Evolutionary conservation across 2,113 vertebrate genomes (phyloP), one percentile per base, ranked within the genome.

Genomic region (Corythornis madagascariensis): DNA sequence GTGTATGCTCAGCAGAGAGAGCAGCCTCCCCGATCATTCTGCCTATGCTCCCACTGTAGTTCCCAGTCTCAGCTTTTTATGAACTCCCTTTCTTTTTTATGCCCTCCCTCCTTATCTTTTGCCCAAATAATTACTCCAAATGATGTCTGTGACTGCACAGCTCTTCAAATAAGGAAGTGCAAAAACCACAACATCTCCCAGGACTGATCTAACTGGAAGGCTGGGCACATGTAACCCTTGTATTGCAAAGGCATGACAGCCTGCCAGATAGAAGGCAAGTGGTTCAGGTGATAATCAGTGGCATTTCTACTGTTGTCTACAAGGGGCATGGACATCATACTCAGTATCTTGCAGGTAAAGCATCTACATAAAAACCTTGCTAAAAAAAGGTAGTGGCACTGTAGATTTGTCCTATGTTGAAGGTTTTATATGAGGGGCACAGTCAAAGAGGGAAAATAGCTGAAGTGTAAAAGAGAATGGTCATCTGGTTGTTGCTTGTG

Each of bases 131-230:
- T 69, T 76, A 29, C 22, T 72, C 4, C 0, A 1, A 69, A 83
- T 0, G 0, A 28, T 1, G 0, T 22, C 43, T 60, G 22, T 82
- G 28, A 50, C 60, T 64, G 57, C 10, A 11, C 0, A 79, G 31
- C 6, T 64, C 15, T 40, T 56, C 31, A 64, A 67, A 60, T 9
- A 75, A 72, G 22, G 43, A n/a, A 9, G 2, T 66, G 14, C 9
- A 81, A 79, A 79, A 82, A 19, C 17, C 1, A 1, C 24, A 38
- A 4, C 1, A 1, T 40, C 35, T 86, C 29, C 29, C 20, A 65
- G n/a, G 35, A 65, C 45, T 33, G 19, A 67, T 3, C 25, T 75
- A 33, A 10, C 43, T 38, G 14, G 21, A 2, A 50, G 9, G 9
- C 31, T 63, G 22, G 9, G 18, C 43, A 83, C 11, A 29, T 0